Evolutionary conservation across 2,797 vertebrate species (phyloP).

Genomic region (Gambusia yucatana): DNA sequence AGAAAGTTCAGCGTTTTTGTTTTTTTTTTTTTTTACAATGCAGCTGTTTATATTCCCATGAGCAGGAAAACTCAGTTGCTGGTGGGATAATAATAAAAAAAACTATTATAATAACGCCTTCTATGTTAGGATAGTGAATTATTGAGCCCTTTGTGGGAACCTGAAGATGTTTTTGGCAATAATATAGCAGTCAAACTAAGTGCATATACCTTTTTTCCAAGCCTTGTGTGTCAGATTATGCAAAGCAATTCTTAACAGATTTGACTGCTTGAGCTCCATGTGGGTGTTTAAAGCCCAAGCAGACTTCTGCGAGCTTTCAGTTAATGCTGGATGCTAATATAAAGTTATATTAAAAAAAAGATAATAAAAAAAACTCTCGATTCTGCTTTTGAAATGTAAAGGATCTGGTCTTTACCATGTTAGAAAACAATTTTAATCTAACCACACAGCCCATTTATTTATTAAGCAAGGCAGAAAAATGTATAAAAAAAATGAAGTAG

Average conservation of each 20-base stretch:
- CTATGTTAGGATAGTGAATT: conserved; percentile 20
- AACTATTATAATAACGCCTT: conserved; percentile 4
- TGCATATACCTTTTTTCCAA: conserved; percentile 38
- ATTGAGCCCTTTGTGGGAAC: conserved; percentile 25
- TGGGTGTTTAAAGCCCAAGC: conserved; percentile 26
- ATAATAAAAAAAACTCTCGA: background rate
- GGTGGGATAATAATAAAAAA: conserved; percentile 9
- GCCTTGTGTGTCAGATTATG: conserved; percentile 5
- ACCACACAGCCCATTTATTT: background rate
- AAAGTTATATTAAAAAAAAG: background rate
- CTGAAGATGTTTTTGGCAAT: conserved; percentile 34
- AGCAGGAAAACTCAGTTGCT: background rate
- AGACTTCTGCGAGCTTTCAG: conserved; percentile 18
- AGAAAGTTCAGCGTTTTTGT: background rate
- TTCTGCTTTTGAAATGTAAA: background rate
- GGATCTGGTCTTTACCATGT: background rate
- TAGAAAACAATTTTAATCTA: background rate
- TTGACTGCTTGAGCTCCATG: conserved; percentile 17
- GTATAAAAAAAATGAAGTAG: background rate
- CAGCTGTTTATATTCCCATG: conserved; percentile 3
- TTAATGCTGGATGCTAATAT: conserved; percentile 1
- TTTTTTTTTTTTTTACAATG: background rate
- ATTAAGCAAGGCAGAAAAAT: background rate
- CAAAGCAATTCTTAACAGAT: conserved; percentile 37
- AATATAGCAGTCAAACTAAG: conserved; percentile 22